A percentile compares a stretch with the other conserved stretches of the same genome.
Conservation (phyloP, 2,888 invertebrate genomes). For the Cantharis rustica region DNA sequence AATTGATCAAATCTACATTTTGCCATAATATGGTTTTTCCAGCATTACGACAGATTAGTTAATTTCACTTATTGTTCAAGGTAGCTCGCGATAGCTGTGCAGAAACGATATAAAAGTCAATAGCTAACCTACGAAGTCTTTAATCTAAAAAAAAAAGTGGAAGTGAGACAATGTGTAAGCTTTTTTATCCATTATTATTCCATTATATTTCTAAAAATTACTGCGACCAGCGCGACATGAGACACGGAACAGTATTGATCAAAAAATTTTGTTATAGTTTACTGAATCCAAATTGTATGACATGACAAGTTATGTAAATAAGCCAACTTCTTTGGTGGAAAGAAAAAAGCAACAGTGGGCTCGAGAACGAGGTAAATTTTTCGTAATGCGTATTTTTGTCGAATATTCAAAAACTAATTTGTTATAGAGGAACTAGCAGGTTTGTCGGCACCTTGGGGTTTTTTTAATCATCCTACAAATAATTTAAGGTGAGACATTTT, state of each 20-base stretch:
- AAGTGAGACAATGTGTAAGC: background rate
- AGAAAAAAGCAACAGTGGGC: constrained; percentile 94
- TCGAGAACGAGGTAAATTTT: constrained; percentile 78
- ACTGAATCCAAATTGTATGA: constrained; percentile 9
- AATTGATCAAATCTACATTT: constrained; percentile 50
- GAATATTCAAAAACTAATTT: constrained; percentile 3
- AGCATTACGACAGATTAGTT: constrained; percentile 19
- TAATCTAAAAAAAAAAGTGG: background rate
- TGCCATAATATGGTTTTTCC: constrained; percentile 15
- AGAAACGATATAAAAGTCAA: constrained; percentile 13
- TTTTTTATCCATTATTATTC: background rate
- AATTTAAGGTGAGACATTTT: constrained; percentile 20
- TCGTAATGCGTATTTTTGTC: background rate
- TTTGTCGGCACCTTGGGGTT: constrained; percentile 77
- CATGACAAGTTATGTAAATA: constrained; percentile 46
- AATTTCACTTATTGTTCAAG: constrained; percentile 24
- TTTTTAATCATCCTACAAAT: constrained; percentile 4
- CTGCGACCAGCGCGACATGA: background rate
- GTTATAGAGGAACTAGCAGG: constrained; percentile 80
- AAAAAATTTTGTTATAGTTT: background rate
- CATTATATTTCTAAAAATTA: background rate
- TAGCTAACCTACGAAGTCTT: background rate
- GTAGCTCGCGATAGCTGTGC: constrained; percentile 17
- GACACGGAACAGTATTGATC: background rate
- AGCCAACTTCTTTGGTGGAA: constrained; percentile 72